These are phyloP conservation scores for Gadopsis bispinosus DNA, from an alignment of 2,797 vertebrate genomes.

Conservation along the genomic window DNA sequence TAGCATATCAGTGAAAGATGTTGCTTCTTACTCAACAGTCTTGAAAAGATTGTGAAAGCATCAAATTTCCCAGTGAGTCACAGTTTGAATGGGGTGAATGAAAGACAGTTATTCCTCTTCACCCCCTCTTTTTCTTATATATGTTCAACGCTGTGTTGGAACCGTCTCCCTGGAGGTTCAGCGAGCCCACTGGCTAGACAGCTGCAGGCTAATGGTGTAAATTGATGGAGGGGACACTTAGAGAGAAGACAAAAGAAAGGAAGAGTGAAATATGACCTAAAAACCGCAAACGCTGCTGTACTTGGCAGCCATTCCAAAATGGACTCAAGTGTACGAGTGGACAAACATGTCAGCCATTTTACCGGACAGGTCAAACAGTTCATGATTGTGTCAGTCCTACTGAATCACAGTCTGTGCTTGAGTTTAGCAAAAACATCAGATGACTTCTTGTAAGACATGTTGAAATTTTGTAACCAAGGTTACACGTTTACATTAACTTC, in stretches of 20 bases:
- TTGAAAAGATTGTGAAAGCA: constrained; percentile 29
- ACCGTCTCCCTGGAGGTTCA: constrained; percentile 39
- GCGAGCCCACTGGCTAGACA: constrained; percentile 56
- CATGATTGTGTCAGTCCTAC: neutral
- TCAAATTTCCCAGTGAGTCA: constrained; percentile 61
- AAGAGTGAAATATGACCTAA: constrained; percentile 51
- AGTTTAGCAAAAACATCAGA: constrained; percentile 33
- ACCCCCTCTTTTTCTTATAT: constrained; percentile 31
- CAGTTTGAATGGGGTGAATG: constrained; percentile 32
- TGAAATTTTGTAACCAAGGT: constrained; percentile 42
- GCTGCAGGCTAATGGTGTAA: constrained; percentile 54
- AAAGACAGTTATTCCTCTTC: constrained; percentile 56
- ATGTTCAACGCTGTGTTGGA: constrained; percentile 1
- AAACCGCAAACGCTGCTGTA: constrained; percentile 34
- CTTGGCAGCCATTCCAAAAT: constrained; percentile 38
- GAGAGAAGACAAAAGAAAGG: constrained; percentile 41
- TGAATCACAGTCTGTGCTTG: constrained; percentile 21
- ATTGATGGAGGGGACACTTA: constrained; percentile 50
- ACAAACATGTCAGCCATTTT: constrained; percentile 38
- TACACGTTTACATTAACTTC: constrained; percentile 46
- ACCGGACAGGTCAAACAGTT: constrained; percentile 16
- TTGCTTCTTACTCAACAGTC: constrained; percentile 34
- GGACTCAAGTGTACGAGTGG: constrained; percentile 13
- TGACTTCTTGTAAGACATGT: constrained; percentile 21
- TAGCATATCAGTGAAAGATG: constrained; percentile 17